Evolutionary conservation across 2,113 vertebrate genomes (phyloP), one percentile per base, ranked within the genome.

Genomic region (Nycticorax nycticorax): DNA sequence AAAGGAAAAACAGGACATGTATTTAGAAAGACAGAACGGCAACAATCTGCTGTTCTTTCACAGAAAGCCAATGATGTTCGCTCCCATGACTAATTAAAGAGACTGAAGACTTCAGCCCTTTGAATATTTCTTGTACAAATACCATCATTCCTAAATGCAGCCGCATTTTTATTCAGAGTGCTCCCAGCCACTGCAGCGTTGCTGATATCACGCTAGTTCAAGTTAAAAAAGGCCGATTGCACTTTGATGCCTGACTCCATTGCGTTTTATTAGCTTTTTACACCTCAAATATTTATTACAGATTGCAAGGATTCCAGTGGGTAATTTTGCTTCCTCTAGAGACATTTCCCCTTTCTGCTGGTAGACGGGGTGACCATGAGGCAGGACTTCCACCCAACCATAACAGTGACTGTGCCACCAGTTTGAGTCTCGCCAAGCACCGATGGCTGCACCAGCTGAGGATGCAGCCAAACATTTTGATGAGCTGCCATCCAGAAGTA

Each of bases 1-100:
- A 89, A 60, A 68, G 55, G 68, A 39, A 14, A 93, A 95, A 93
- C 78, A 87, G 82, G 87, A 90, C 83, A 68, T 59, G 56, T 94
- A 91, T 93, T 90, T 79, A 89, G 88, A 90, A 95, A 85, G 75
- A 87, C 83, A 85, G 80, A 92, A 85, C 1, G 6, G 87, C 78
- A 94, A 92, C 90, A 90, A 90, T 92, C 81, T 93, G 88, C 75
- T 88, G 64, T 66, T 97, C 88, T 91, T 88, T 73, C 72, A 85
- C 22, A 0, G 88, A 75, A 95, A 93, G 41, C 35, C 69, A 48
- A n/a, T 62, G 69, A 82, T 79, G 77, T 87, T 97, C 52, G 14
- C 62, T 93, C 87, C 92, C 81, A 37, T 39, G 80, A 71, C 86
- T 90, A 91, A 96, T 89, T 95, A 95, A 76, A 93, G 72, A 94